Percentiles rank a stretch among this genome's conserved stretches.
Evolutionary conservation across 2,888 invertebrate species (phyloP).

Genomic region (Lycia hirtaria): DNA sequence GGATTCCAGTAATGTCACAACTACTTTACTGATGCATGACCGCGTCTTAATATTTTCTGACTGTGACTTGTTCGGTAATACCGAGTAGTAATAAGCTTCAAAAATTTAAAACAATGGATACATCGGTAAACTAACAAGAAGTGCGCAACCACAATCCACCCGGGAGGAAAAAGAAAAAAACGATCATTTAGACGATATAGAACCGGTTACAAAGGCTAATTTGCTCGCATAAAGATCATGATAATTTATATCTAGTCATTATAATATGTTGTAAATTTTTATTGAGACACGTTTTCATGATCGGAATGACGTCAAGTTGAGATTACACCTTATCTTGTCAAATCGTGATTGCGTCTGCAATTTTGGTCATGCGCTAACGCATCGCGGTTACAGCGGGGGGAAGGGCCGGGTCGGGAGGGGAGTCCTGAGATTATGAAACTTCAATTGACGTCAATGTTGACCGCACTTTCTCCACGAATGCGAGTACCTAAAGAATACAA

Average conservation of each 20-base stretch:
- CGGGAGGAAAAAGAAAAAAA: not conserved
- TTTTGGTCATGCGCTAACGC: conserved; percentile 48
- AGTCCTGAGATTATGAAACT: conserved; percentile 62
- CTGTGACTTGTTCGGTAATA: no score
- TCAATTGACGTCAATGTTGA: conserved; percentile 72
- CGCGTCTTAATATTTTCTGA: no score
- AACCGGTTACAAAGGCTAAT: conserved; percentile 15
- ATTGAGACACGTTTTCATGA: conserved; percentile 23
- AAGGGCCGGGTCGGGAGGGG: conserved; percentile 47
- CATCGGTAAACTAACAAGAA: no score
- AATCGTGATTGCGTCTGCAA: conserved; percentile 45
- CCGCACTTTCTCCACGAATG: conserved; percentile 70
- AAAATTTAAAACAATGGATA: no score
- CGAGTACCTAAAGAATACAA: conserved; percentile 28
- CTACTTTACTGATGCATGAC: no score
- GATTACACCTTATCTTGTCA: conserved; percentile 35
- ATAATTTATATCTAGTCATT: conserved; percentile 12
- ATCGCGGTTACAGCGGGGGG: conserved; percentile 24
- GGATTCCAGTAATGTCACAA: no score
- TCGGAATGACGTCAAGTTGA: conserved; percentile 19
- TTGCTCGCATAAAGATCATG: conserved; percentile 8
- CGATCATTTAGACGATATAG: not conserved
- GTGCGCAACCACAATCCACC: no score
- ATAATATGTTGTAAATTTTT: conserved; percentile 20
- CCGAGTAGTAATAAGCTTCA: no score